These are phyloP conservation scores for Zaprionus lachaisei DNA, from an alignment of 1,140 invertebrate species.

Conservation along the genomic window DNA sequence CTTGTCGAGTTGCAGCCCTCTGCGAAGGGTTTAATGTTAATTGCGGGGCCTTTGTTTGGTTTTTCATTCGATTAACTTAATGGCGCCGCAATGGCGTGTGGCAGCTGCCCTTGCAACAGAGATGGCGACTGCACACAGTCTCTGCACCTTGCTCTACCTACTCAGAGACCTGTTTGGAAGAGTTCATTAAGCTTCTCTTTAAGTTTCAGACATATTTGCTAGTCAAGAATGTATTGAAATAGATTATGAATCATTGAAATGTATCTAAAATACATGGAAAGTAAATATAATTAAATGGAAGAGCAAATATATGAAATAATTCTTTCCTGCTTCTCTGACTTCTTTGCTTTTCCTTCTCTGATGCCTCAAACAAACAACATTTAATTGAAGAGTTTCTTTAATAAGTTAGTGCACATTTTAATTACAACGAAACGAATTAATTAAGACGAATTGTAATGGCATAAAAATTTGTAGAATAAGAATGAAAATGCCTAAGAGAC, in stretches of 20 bases:
- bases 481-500: not conserved
- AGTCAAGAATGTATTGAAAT: not conserved
- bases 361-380: no score
- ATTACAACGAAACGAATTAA: not conserved
- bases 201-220: not conserved
- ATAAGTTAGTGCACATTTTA: not conserved
- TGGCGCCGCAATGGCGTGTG: constrained; percentile 42
- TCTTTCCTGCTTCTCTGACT: no score
- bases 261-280: not conserved
- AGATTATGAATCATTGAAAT: not conserved
- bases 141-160: not conserved
- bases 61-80: constrained; percentile 72
- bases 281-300: not conserved
- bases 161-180: not conserved
- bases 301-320: no score
- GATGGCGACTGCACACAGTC: not conserved
- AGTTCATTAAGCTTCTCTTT: not conserved
- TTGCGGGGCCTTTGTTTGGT: constrained; percentile 70
- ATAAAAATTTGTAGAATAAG: not conserved
- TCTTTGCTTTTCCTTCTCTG: no score
- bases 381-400: not conserved
- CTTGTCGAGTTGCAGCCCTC: not conserved
- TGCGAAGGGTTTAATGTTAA: constrained; percentile 70
- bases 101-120: not conserved
- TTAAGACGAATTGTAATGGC: not conserved